Evolutionary conservation across 2,797 vertebrate species (phyloP).

Genomic region (Sebastes glaucus): DNA sequence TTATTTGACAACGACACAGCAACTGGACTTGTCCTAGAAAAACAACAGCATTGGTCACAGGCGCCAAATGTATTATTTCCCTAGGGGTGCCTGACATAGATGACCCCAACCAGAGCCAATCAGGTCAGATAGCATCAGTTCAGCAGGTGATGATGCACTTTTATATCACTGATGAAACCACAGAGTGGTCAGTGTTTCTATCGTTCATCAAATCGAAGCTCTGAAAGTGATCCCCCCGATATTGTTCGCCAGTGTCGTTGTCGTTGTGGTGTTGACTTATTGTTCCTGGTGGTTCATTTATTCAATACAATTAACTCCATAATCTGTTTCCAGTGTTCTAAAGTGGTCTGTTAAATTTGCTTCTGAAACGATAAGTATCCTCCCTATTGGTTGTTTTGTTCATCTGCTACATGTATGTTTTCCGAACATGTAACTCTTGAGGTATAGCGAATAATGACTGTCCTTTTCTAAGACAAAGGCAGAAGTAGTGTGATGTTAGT

Average conservation of each 20-base stretch:
- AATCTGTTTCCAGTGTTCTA: not conserved
- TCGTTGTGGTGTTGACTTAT: too few relatives aligned
- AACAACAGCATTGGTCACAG: not conserved
- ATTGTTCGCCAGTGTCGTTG: too few relatives aligned
- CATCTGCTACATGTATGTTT: not conserved
- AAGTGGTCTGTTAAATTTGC: not conserved
- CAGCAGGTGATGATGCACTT: not conserved
- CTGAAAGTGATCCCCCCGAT: too few relatives aligned
- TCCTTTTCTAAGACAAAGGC: not conserved
- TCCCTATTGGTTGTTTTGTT: not conserved
- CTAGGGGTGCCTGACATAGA: not conserved
- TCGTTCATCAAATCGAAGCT: too few relatives aligned
- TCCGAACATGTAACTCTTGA: not conserved
- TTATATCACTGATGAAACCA: not conserved
- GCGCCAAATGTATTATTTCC: not conserved
- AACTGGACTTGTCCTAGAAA: not conserved
- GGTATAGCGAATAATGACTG: too few relatives aligned
- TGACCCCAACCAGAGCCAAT: not conserved
- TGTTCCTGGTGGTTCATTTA: too few relatives aligned
- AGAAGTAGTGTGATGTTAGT: not conserved
- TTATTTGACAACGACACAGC: not conserved
- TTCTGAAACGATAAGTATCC: accelerated
- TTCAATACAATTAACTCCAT: not conserved
- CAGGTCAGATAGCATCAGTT: not conserved
- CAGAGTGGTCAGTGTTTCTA: not conserved